Conservation (phyloP, 2,797 vertebrate genomes). For the Cygnus olor region DNA sequence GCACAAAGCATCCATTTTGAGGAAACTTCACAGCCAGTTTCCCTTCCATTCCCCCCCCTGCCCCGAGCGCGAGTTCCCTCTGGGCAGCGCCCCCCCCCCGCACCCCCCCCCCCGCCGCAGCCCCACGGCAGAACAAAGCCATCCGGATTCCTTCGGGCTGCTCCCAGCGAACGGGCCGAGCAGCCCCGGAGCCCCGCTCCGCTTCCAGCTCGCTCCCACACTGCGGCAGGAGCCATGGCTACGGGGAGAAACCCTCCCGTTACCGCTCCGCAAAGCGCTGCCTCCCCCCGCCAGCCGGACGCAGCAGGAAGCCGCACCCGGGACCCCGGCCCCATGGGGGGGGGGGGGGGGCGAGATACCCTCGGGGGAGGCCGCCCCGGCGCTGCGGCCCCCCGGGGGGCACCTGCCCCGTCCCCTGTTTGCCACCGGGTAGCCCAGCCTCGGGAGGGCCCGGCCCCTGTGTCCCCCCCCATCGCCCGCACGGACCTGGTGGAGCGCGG, state of each 20-base stretch:
- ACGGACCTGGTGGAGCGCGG: constrained; percentile 95
- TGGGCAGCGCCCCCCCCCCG: not conserved
- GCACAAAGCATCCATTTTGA: constrained; percentile 84
- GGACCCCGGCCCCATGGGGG: not conserved
- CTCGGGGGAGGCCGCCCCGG: not conserved
- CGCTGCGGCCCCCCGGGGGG: no score
- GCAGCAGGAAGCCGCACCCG: not conserved
- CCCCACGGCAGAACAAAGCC: constrained; percentile 35
- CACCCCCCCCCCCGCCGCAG: not conserved
- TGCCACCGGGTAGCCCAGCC: no score
- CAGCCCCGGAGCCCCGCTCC: not conserved
- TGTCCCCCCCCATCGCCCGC: not conserved
- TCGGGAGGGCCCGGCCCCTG: no score
- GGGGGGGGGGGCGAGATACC: no score
- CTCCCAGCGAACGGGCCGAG: not conserved
- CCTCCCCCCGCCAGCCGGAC: no score
- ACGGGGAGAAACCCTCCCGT: not conserved
- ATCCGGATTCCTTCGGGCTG: not conserved
- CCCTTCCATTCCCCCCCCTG: not conserved
- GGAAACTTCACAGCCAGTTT: constrained; percentile 70
- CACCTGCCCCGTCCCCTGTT: no score
- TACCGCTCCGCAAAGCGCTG: not conserved
- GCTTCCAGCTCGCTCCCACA: not conserved
- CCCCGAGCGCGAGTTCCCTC: constrained; percentile 41
- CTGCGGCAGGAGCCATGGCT: not conserved